These are phyloP conservation scores for Sebastes alutus DNA, from an alignment of 2,797 vertebrate species.

Conservation along the genomic window DNA sequence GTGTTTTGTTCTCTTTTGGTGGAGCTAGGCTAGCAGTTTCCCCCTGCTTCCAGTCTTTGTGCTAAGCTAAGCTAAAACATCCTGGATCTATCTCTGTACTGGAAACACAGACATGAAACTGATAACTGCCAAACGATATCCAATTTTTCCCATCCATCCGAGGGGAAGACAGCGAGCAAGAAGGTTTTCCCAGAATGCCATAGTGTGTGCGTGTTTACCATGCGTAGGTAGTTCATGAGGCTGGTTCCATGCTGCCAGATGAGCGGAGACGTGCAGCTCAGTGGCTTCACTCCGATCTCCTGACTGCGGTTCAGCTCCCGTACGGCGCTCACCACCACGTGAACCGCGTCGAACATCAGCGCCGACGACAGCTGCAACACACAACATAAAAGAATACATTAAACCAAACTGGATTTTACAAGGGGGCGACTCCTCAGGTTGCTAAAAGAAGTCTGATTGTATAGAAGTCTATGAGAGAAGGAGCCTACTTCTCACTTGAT, in stretches of 20 bases:
- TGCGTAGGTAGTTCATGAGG: slow-evolving; percentile 92
- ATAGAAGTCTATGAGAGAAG: too few species aligned
- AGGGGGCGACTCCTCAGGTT: too few species aligned
- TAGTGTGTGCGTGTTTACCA: slow-evolving; percentile 73
- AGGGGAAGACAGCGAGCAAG: not conserved
- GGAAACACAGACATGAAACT: too few species aligned
- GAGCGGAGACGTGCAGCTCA: slow-evolving; percentile 87
- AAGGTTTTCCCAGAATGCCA: not conserved
- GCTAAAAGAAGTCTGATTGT: too few species aligned
- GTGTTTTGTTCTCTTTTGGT: too few species aligned
- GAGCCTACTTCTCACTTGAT: too few species aligned
- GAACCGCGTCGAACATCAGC: slow-evolving; percentile 91
- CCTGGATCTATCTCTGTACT: too few species aligned
- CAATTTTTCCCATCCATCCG: not conserved
- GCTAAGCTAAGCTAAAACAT: too few species aligned
- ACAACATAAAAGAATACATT: not conserved
- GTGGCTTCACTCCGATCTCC: slow-evolving; percentile 89
- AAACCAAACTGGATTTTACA: too few species aligned
- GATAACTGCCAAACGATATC: too few species aligned
- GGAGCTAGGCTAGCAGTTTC: too few species aligned
- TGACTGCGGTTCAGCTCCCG: slow-evolving; percentile 92
- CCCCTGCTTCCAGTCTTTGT: too few species aligned
- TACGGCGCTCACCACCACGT: slow-evolving; percentile 91
- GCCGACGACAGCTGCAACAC: slow-evolving; percentile 86
- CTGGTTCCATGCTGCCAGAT: slow-evolving; percentile 92